These are phyloP conservation scores for Chrysochloris asiatica DNA, from an alignment of 2,113 vertebrate species.

Conservation along the genomic window DNA sequence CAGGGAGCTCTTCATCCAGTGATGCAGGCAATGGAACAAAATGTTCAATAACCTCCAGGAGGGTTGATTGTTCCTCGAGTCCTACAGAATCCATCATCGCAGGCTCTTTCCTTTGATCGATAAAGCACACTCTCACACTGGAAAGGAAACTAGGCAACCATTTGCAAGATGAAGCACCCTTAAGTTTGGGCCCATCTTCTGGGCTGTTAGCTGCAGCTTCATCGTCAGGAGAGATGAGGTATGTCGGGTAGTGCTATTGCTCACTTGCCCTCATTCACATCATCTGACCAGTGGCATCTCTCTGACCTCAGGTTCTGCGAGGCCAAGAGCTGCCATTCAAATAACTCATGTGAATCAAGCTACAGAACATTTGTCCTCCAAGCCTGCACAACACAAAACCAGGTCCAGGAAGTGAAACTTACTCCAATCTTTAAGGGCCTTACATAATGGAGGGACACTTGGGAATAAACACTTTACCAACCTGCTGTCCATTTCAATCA, in stretches of 20 bases:
- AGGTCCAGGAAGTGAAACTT: neutral
- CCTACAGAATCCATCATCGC: slow-evolving; percentile 12
- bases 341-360: neutral
- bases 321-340: neutral
- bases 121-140: slow-evolving; percentile 15
- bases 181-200: neutral
- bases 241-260: neutral
- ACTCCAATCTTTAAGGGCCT: neutral
- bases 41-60: neutral
- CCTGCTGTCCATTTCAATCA: neutral
- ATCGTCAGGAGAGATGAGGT: neutral
- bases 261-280: neutral
- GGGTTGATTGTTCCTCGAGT: neutral
- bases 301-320: neutral
- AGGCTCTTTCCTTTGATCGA: slow-evolving; percentile 39
- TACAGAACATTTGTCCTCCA: neutral
- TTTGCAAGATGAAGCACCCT: slow-evolving; percentile 37
- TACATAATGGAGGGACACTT: neutral
- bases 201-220: neutral
- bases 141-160: slow-evolving; percentile 17
- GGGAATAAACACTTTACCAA: neutral
- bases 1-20: neutral
- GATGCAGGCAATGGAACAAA: neutral
- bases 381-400: neutral
- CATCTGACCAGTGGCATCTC: neutral